phyloP scores from a whole-genome alignment of 1,140 invertebrate genomes.

The Trachymyrmex septentrionalis region DNA sequence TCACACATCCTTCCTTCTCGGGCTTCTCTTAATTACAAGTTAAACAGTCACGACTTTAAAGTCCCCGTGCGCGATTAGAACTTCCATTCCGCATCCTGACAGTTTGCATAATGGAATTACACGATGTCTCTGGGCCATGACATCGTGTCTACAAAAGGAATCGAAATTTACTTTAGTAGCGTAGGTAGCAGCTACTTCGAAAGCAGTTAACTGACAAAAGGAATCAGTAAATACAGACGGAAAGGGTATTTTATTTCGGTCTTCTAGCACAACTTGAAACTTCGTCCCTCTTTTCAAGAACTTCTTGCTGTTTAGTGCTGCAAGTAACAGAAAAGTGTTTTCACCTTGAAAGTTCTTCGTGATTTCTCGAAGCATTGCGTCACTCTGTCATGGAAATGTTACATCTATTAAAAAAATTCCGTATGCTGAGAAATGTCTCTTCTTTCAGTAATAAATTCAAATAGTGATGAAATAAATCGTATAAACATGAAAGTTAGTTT shows the following conservation, averaged over 20 bases:
- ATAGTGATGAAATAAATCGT: neutral
- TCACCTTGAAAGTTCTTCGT: neutral
- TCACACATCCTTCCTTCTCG: neutral
- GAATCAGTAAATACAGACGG: slow-evolving; percentile 38
- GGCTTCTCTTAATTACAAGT: slow-evolving; percentile 51
- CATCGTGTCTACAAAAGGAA: slow-evolving; percentile 20
- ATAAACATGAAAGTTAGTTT: neutral
- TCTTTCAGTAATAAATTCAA: neutral
- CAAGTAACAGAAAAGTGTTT: slow-evolving; percentile 33
- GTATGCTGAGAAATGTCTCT: neutral
- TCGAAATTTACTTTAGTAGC: slow-evolving; percentile 36
- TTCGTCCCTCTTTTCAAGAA: slow-evolving; percentile 39
- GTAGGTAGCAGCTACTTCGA: slow-evolving; percentile 21
- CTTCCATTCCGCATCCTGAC: slow-evolving; percentile 47
- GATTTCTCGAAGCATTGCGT: neutral
- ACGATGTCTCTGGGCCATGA: slow-evolving; percentile 30
- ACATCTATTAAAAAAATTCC: neutral
- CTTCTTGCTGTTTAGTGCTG: slow-evolving; percentile 31
- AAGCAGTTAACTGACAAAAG: slow-evolving; percentile 43
- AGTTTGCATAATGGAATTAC: slow-evolving; percentile 61
- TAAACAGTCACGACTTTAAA: slow-evolving; percentile 54
- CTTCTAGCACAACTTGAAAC: slow-evolving; percentile 9
- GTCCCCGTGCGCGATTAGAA: slow-evolving; percentile 41
- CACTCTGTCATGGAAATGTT: neutral
- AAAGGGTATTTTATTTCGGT: slow-evolving; percentile 45